Base-by-base conservation (phyloP, 2,888 invertebrate species). In the Platycnemis pennipes region DNA sequence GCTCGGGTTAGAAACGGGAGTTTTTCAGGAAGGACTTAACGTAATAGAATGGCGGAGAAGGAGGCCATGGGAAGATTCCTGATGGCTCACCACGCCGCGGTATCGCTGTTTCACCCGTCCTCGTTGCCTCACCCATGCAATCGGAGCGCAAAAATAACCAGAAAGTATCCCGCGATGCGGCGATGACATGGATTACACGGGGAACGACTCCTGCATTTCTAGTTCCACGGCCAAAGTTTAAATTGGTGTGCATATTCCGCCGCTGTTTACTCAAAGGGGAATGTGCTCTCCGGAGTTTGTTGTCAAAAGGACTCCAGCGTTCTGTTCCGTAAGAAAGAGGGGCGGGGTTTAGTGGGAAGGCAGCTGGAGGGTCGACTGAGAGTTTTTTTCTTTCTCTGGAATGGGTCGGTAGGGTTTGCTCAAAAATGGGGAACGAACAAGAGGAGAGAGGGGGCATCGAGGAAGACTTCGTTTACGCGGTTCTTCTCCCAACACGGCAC, bases 251-350 rank as follows among this genome's bases (percentile, higher is more conserved):
- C 87, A 87, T 87, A 87, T 87, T 87, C 31, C 87, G 44, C 26
- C 46, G n/a, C n/a, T 87, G 87, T 87, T 87, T 87, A 37, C 87
- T 87, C 87, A 87, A 87, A 87, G 45, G 77, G 87, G 87, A 87
- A 87, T 46, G 44, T 87, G 87, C 87, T 46, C 87, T 87, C 45
- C n/a, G 87, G 87, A 87, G 45, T 87, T 87, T 87, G 87, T 87
- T 87, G 87, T 87, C 87, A 87, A 46, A 87, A 87, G 45, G 46
- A n/a, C 87, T 87, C 26, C 26, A 26, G 45, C 26, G 46, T 87
- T 45, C 45, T 87, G 87, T n/a, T 46, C 46, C 19, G 26, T 22
- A 45, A n/a, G 37, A n/a, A 45, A 13, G 46, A 44, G 87, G 11
- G 31, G 87, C n/a, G 31, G 5, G 11, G 42, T 37, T 86, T 31